These are phyloP conservation scores for Luscinia megarhynchos DNA, from an alignment of 2,797 vertebrate species.

Conservation along the genomic window DNA sequence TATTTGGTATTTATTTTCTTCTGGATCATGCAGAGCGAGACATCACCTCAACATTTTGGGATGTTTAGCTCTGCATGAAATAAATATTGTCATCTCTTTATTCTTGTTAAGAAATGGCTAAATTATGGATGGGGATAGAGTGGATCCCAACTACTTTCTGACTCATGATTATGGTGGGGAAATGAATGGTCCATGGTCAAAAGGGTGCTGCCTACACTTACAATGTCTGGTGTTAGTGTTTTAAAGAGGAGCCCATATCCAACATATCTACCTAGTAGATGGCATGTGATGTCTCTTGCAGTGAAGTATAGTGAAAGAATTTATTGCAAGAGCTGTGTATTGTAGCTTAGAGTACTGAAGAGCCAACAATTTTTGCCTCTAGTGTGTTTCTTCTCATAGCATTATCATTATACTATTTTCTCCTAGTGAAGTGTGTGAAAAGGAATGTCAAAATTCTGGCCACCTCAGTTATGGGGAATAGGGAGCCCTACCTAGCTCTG, in stretches of 20 bases:
- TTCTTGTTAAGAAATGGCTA: background rate
- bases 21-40: background rate
- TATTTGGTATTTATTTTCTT: background rate
- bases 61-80: background rate
- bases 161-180: background rate
- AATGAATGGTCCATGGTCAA: background rate
- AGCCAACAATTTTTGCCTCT: background rate
- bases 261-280: background rate
- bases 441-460: background rate
- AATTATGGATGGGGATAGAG: background rate
- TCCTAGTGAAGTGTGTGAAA: background rate
- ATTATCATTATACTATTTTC: background rate
- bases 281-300: background rate
- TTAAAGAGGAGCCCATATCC: background rate
- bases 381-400: background rate
- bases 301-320: background rate
- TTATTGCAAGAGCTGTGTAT: background rate
- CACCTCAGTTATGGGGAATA: accelerated
- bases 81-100: background rate
- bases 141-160: background rate
- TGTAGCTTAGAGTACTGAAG: background rate
- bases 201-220: background rate
- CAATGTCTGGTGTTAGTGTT: accelerated
- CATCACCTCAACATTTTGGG: background rate
- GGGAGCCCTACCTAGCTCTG: background rate